A percentile compares a stretch with the other conserved stretches of the same genome.
Conservation (phyloP, 2,113 vertebrate genomes). For the Stegostoma tigrinum region DNA sequence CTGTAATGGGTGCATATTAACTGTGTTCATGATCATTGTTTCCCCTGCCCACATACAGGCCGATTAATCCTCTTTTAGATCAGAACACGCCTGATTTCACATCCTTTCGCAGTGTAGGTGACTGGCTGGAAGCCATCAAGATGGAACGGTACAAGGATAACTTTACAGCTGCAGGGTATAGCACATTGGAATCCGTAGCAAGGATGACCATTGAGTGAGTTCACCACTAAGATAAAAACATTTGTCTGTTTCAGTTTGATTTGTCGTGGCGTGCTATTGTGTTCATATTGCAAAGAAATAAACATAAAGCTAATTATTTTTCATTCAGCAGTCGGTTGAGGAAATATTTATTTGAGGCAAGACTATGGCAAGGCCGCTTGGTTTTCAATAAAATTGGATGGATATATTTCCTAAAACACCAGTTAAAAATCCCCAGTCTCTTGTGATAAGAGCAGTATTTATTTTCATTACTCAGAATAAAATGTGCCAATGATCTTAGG, state of each 20-base stretch:
- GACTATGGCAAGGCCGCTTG: background rate
- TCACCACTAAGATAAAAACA: conserved; percentile 14
- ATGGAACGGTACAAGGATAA: conserved; percentile 98
- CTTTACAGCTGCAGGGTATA: conserved; percentile 96
- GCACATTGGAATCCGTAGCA: conserved; percentile 90
- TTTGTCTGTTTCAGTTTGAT: too few relatives aligned
- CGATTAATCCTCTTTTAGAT: conserved; percentile 94
- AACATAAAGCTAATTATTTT: background rate
- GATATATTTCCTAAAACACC: background rate
- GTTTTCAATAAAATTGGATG: background rate
- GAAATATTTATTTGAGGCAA: background rate
- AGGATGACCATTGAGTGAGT: conserved; percentile 98
- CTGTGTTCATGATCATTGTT: conserved; percentile 45
- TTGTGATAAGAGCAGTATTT: background rate
- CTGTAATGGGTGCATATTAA: background rate
- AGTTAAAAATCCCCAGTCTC: background rate
- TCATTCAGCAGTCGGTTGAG: background rate
- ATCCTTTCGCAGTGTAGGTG: conserved; percentile 88
- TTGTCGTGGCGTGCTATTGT: background rate
- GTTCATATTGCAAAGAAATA: background rate
- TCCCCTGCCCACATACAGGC: conserved; percentile 63
- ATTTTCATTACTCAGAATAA: background rate
- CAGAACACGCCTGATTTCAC: conserved; percentile 93
- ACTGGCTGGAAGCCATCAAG: conserved; percentile 99
- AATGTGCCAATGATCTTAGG: background rate